These are phyloP conservation scores for Hololepta plana DNA, from an alignment of 2,888 invertebrate species.

Conservation along the genomic window DNA sequence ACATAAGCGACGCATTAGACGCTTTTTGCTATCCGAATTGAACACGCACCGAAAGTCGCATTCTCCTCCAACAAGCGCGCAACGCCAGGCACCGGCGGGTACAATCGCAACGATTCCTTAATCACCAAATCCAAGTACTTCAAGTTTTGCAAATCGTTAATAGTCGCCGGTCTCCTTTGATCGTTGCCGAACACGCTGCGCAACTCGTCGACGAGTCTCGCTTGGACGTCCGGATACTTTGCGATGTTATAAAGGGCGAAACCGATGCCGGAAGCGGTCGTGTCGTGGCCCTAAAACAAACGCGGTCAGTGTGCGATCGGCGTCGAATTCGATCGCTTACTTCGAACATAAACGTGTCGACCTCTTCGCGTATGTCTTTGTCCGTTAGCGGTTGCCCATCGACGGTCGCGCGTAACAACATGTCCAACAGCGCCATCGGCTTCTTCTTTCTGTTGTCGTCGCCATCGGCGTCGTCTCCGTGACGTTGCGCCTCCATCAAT, in stretches of 20 bases:
- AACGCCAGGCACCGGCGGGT: conserved; percentile 33
- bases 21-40: conserved; percentile 2
- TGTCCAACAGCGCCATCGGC: conserved; percentile 49
- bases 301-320: background rate
- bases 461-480: conserved; percentile 9
- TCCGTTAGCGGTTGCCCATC: conserved; percentile 38
- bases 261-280: conserved; percentile 28
- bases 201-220: conserved; percentile 20
- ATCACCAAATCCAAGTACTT: conserved; percentile 34
- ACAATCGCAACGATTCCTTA: conserved; percentile 33
- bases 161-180: conserved; percentile 11
- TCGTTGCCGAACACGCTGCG: conserved; percentile 18
- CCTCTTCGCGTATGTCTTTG: conserved; percentile 45
- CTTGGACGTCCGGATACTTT: conserved; percentile 26
- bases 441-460: conserved; percentile 36
- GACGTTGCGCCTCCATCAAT: background rate
- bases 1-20: conserved; percentile 6
- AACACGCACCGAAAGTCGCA: conserved; percentile 14
- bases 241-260: conserved; percentile 28
- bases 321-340: conserved; percentile 22
- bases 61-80: conserved; percentile 26
- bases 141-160: conserved; percentile 22
- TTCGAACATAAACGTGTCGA: conserved; percentile 59
- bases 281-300: conserved; percentile 28
- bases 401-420: conserved; percentile 34